Evolutionary conservation across 2,797 vertebrate genomes (phyloP).

Genomic region (Atherinosoma microstoma): DNA sequence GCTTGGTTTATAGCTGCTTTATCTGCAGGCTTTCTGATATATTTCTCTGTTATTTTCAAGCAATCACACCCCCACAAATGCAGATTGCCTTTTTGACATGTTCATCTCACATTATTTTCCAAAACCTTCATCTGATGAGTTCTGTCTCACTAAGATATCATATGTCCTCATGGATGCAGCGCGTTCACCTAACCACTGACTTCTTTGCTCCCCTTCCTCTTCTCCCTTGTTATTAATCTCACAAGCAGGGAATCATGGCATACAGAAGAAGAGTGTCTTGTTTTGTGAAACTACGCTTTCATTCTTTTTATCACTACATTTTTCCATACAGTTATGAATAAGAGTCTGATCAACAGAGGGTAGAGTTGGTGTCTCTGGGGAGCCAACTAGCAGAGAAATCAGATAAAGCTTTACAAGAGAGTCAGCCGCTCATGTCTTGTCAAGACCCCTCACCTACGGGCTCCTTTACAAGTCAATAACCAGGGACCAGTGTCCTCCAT

Average conservation of each 20-base stretch:
- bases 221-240: constrained; percentile 40
- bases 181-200: constrained; percentile 41
- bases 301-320: constrained; percentile 72
- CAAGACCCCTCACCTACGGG: constrained; percentile 82
- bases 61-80: constrained; percentile 81
- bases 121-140: constrained; percentile 34
- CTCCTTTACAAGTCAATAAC: constrained; percentile 86
- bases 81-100: constrained; percentile 19
- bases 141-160: constrained; percentile 77
- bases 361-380: constrained; percentile 87
- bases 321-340: constrained; percentile 88
- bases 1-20: constrained; percentile 90
- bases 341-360: constrained; percentile 78
- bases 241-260: constrained; percentile 65
- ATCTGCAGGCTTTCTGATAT: constrained; percentile 89
- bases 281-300: constrained; percentile 82
- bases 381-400: constrained; percentile 94
- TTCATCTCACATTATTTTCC: constrained; percentile 25
- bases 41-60: constrained; percentile 86
- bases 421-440: constrained; percentile 80
- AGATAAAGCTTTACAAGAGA: constrained; percentile 83
- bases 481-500: constrained; percentile 76
- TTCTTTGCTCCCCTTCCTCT: constrained; percentile 24
- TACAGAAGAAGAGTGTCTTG: constrained; percentile 85
- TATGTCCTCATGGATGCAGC: constrained; percentile 8